Conservation (phyloP, 1,140 invertebrate genomes). For the Drosophila simulans region DNA sequence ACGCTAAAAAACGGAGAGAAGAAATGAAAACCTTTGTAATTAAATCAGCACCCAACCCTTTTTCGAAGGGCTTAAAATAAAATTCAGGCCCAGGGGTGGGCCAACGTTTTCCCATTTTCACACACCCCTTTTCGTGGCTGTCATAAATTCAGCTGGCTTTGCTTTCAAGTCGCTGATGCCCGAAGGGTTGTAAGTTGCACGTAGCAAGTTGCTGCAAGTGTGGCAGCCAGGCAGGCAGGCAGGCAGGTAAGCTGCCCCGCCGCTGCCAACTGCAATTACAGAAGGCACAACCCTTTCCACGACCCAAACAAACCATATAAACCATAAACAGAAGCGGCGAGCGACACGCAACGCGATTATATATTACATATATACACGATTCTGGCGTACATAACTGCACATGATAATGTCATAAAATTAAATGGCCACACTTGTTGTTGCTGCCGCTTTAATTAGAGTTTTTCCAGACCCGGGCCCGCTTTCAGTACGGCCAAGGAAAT, state of each 20-base stretch:
- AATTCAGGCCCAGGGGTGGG: constrained; percentile 1
- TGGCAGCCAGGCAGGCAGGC: constrained; percentile 15
- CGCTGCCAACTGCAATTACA: constrained; percentile 61
- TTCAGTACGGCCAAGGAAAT: constrained; percentile 52
- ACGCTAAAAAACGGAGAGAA: neutral
- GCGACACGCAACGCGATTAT: constrained; percentile 58
- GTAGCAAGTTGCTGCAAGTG: constrained; percentile 17
- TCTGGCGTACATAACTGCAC: constrained; percentile 68
- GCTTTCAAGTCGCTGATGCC: neutral
- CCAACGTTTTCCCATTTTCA: constrained; percentile 1
- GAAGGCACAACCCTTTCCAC: constrained; percentile 49
- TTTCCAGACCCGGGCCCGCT: constrained; percentile 51
- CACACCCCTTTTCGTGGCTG: constrained; percentile 11
- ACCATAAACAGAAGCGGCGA: constrained; percentile 5
- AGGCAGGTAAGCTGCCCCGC: constrained; percentile 8
- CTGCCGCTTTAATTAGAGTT: constrained; percentile 74
- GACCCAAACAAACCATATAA: neutral
- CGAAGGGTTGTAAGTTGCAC: constrained; percentile 15
- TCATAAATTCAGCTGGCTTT: constrained; percentile 9
- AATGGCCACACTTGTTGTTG: constrained; percentile 75
- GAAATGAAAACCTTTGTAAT: constrained; percentile 15
- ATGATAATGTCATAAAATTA: constrained; percentile 84
- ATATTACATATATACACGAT: constrained; percentile 27
- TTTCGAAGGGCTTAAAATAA: neutral
- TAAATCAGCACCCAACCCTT: constrained; percentile 21